Conservation (phyloP, 1,140 invertebrate genomes). For the Nasonia giraulti region DNA sequence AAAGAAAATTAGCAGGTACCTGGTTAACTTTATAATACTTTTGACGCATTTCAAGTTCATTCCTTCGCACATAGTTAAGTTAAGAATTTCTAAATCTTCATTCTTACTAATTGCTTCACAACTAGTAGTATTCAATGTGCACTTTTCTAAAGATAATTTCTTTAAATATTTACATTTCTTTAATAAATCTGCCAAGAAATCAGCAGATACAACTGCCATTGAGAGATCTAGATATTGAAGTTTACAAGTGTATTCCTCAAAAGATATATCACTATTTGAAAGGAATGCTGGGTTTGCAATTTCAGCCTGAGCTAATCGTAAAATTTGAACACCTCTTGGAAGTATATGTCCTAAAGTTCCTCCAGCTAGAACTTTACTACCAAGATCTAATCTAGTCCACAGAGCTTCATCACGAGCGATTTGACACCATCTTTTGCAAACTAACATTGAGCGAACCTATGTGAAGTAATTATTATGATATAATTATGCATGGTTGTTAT, state of each 20-base stretch:
- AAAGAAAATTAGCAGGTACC: constrained; percentile 69
- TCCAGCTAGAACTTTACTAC: constrained; percentile 79
- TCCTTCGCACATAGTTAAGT: constrained; percentile 84
- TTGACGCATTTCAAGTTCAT: constrained; percentile 78
- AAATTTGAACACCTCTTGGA: constrained; percentile 81
- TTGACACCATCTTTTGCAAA: constrained; percentile 81
- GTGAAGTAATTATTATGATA: not conserved
- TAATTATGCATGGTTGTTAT: not conserved
- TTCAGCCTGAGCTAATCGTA: constrained; percentile 85
- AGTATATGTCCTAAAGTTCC: constrained; percentile 83
- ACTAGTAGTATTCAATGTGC: constrained; percentile 78
- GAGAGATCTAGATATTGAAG: constrained; percentile 90
- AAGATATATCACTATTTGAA: constrained; percentile 60
- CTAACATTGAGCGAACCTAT: constrained; percentile 70
- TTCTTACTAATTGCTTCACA: constrained; percentile 81
- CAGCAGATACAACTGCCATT: constrained; percentile 80
- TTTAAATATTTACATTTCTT: constrained; percentile 81
- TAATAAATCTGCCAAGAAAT: constrained; percentile 80
- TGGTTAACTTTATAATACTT: constrained; percentile 77
- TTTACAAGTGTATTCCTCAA: constrained; percentile 69
- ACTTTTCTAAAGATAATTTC: constrained; percentile 89
- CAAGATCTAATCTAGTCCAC: constrained; percentile 89
- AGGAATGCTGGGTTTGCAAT: constrained; percentile 76
- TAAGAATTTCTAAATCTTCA: constrained; percentile 80
- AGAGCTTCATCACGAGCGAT: constrained; percentile 87